Conservation (phyloP, 1,140 invertebrate species). For the Archegozetes longisetosus region DNA sequence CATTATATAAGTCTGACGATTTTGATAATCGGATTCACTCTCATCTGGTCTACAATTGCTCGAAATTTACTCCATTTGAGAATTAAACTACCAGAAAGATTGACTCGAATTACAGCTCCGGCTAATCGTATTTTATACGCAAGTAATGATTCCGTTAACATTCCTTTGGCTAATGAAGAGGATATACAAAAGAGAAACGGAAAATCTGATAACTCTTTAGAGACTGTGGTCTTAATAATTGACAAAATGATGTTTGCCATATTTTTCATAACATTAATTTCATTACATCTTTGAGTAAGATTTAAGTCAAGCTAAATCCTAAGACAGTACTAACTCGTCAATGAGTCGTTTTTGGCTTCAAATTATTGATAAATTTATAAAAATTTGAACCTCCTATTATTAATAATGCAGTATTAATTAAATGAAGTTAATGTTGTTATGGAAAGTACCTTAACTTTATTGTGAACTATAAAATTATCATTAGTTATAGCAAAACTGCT, state of each 20-base stretch:
- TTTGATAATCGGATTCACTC: not conserved
- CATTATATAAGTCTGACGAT: constrained; percentile 7
- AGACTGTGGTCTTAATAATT: constrained; percentile 1
- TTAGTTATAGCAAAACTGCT: too few relatives aligned
- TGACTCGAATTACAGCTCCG: constrained; percentile 8
- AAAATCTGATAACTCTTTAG: not conserved
- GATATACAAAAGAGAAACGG: not conserved
- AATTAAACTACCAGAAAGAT: not conserved
- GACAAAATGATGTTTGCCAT: constrained; percentile 6
- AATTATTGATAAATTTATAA: too few relatives aligned
- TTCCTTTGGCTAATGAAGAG: not conserved
- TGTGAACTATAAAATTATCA: too few relatives aligned
- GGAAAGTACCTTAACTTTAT: too few relatives aligned
- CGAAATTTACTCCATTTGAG: not conserved
- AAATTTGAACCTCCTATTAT: too few relatives aligned
- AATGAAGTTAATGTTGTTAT: too few relatives aligned
- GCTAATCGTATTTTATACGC: not conserved
- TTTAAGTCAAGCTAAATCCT: too few relatives aligned
- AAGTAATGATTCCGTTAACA: not conserved
- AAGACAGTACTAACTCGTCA: too few relatives aligned
- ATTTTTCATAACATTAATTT: constrained; percentile 1
- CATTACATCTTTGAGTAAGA: constrained; percentile 6
- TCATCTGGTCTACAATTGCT: constrained; percentile 6
- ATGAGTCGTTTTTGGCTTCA: too few relatives aligned
- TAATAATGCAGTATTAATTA: too few relatives aligned